Conservation (phyloP, 2,888 invertebrate genomes). For the Drosophila pseudotakahashii region DNA sequence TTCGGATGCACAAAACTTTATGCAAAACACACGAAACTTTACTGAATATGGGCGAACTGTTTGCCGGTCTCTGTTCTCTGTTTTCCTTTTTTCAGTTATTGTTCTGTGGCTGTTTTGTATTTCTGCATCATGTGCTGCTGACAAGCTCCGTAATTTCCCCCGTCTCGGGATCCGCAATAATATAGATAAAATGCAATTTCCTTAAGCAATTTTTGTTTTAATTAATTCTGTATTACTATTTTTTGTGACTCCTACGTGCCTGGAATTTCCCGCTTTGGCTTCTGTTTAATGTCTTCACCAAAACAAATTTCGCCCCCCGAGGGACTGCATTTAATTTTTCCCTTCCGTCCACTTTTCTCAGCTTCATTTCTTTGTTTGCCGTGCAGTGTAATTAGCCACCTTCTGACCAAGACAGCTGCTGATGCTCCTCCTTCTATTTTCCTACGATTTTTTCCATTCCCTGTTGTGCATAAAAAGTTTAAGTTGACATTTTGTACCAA, state of each 20-base stretch:
- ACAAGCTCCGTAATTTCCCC: conserved; percentile 39
- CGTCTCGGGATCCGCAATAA: conserved; percentile 10
- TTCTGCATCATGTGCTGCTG: conserved; percentile 46
- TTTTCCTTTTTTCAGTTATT: conserved; percentile 51
- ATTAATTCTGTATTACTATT: conserved; percentile 64
- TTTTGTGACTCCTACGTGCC: conserved; percentile 52
- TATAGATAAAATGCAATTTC: conserved; percentile 61
- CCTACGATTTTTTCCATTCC: conserved; percentile 9
- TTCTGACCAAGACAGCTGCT: conserved; percentile 61
- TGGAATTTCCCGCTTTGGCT: conserved; percentile 46
- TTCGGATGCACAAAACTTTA: conserved; percentile 26
- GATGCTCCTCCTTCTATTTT: conserved; percentile 46
- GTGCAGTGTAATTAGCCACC: conserved; percentile 73
- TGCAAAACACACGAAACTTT: conserved; percentile 62
- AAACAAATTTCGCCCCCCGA: conserved; percentile 35
- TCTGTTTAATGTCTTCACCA: conserved; percentile 69
- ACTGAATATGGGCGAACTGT: conserved; percentile 34
- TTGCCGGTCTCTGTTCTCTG: conserved; percentile 33
- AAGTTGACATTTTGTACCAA: conserved; percentile 73
- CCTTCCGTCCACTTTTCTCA: conserved; percentile 19
- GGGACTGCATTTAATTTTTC: conserved; percentile 64
- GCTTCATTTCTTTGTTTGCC: conserved; percentile 51
- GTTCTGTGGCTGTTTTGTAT: conserved; percentile 43
- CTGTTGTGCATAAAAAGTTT: conserved; percentile 69
- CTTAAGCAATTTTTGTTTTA: conserved; percentile 65